Percentiles rank a stretch among this genome's conserved stretches.
phyloP scores from a whole-genome alignment of 2,888 invertebrate species.

The Scrobipalpa costella region DNA sequence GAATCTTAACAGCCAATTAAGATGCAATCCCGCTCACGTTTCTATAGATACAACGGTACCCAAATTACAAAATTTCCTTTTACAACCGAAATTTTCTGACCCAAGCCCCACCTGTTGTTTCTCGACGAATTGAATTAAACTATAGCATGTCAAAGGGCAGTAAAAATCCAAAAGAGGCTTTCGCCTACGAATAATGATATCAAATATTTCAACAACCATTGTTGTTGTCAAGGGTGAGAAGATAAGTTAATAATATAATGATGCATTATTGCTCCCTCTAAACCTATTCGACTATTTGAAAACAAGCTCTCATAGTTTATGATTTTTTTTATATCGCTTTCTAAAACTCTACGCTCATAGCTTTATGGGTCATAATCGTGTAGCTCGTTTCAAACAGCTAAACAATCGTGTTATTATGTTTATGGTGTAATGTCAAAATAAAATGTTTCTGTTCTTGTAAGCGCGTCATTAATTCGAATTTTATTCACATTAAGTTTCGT shows the following conservation, averaged over 20 bases:
- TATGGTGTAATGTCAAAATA: constrained; percentile 74
- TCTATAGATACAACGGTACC: constrained; percentile 47
- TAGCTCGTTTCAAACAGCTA: constrained; percentile 34
- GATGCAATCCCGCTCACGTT: constrained; percentile 71
- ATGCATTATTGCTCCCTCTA: constrained; percentile 70
- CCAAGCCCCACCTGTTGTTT: constrained; percentile 52
- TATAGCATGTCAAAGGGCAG: constrained; percentile 73
- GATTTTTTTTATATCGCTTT: constrained; percentile 35
- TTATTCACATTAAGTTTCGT: constrained; percentile 68
- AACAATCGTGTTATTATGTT: constrained; percentile 70
- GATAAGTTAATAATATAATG: constrained; percentile 80
- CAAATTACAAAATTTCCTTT: constrained; percentile 46
- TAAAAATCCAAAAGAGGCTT: constrained; percentile 59
- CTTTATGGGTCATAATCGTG: constrained; percentile 37
- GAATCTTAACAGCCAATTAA: constrained; percentile 51
- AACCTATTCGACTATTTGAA: constrained; percentile 61
- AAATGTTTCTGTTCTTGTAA: constrained; percentile 66
- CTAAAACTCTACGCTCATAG: constrained; percentile 30
- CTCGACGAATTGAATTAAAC: constrained; percentile 69
- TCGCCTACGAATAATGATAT: constrained; percentile 70
- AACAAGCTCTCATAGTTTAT: constrained; percentile 50
- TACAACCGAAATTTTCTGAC: constrained; percentile 40
- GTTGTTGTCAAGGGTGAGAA: constrained; percentile 80
- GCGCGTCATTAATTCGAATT: constrained; percentile 70
- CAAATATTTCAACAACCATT: constrained; percentile 77